Evolutionary conservation across 1,140 invertebrate genomes (phyloP).

Genomic region (Lasaia peninsularis): DNA sequence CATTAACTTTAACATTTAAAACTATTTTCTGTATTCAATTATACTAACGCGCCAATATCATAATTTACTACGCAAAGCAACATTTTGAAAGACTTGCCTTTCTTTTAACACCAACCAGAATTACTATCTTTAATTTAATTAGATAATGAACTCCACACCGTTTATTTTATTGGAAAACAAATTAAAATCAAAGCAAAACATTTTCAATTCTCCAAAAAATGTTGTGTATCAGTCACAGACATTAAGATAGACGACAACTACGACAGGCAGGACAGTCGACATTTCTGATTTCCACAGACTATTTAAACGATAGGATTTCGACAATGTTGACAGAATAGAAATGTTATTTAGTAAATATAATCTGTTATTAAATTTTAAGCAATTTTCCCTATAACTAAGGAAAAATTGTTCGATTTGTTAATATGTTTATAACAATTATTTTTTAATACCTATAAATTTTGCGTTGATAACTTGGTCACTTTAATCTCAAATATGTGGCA

Average conservation of each 20-base stretch:
- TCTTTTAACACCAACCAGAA: slow-evolving; percentile 41
- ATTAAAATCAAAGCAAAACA: slow-evolving; percentile 35
- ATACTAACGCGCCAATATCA: slow-evolving; percentile 54
- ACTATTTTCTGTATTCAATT: slow-evolving; percentile 13
- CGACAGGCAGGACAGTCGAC: slow-evolving; percentile 10
- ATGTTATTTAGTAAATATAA: too few species aligned
- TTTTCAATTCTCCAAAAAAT: slow-evolving; percentile 37
- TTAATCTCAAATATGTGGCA: too few species aligned
- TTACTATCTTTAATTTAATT: slow-evolving; percentile 27
- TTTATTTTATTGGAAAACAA: slow-evolving; percentile 27
- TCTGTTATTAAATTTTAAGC: too few species aligned
- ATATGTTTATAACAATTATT: too few species aligned
- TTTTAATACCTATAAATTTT: too few species aligned
- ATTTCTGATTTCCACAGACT: background rate
- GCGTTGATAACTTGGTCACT: too few species aligned
- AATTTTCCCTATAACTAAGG: too few species aligned
- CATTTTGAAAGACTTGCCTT: slow-evolving; percentile 40
- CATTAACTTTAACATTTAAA: slow-evolving; percentile 16
- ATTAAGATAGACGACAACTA: slow-evolving; percentile 32
- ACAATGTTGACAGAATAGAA: background rate
- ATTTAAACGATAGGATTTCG: background rate
- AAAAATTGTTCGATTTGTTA: too few species aligned
- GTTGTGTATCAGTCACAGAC: slow-evolving; percentile 34
- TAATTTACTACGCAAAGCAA: slow-evolving; percentile 34
- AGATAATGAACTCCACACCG: slow-evolving; percentile 21